Evolutionary conservation across 2,888 invertebrate genomes (phyloP), one percentile per base, ranked within the genome.

Genomic region (Xestia ashworthii): DNA sequence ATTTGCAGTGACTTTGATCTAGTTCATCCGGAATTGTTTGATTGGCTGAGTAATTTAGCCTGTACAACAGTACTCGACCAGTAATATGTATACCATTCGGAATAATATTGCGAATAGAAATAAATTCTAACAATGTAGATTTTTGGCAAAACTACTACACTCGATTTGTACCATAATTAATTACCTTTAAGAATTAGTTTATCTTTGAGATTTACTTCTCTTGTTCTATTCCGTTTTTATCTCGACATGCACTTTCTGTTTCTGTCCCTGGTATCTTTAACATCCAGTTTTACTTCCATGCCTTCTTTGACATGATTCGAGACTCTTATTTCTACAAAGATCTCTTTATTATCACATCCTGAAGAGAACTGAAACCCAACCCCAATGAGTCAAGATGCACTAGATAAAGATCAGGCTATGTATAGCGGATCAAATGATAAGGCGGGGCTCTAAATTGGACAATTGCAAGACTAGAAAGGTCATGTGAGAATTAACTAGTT

Each of bases 381-480:
- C 58, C 62, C 25, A 70, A 48, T 65, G 14, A 69, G 65, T 53
- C 65, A 60, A 65, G 68, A 69, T 84, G 69, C 80, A 81, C 38
- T 32, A 66, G 38, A 55, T 64, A 72, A n/a, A 58, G 38, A 66
- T 8, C 41, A 25, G 72, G 60, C 44, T 58, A 62, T 38, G 44
- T 46, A 58, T 44, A 65, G 66, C 67, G 55, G 66, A 72, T 67
- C 41, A 69, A 74, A 76, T 78, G 71, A 80, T 78, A 71, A 74
- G 66, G 19, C 69, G 32, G 66, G 25, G 70, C 38, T 77, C 66
- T 83, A 75, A 87, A 88, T 82, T 86, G 80, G 68, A 89, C 79
- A 84, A 88, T 88, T 87, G 88, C 53, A 72, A 46, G 55, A 67
- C 68, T 71, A 68, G 73, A 73, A 80, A 82, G 87, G 83, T 85